A percentile compares a stretch with the other conserved stretches of the same genome.
These are phyloP conservation scores for Oxyruncus cristatus DNA, from an alignment of 2,113 vertebrate genomes.

Conservation along the genomic window DNA sequence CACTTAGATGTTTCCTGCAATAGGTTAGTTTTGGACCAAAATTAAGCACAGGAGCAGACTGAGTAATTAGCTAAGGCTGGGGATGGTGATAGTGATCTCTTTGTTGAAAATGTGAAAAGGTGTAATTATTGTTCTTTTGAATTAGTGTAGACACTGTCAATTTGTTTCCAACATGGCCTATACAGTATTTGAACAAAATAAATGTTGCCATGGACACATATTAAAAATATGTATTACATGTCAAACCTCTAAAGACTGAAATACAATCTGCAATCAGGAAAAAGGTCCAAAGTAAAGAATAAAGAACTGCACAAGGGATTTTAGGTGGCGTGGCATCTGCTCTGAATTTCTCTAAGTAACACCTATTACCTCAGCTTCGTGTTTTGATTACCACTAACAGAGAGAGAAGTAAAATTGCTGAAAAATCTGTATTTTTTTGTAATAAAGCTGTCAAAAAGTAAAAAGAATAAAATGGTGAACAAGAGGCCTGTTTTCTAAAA, in stretches of 20 bases:
- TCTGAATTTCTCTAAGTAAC: background rate
- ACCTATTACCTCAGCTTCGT: background rate
- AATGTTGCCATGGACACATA: background rate
- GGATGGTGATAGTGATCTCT: background rate
- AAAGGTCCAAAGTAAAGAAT: background rate
- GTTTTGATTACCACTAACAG: background rate
- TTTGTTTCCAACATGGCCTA: background rate
- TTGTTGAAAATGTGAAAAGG: slow-evolving; percentile 4
- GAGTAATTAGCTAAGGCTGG: background rate
- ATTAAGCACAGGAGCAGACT: background rate
- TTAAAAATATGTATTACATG: background rate
- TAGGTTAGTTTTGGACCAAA: background rate
- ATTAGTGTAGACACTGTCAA: background rate
- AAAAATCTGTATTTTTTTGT: background rate
- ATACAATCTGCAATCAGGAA: background rate
- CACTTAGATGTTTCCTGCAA: background rate
- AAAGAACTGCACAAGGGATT: background rate
- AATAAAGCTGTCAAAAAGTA: background rate
- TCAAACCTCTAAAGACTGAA: background rate
- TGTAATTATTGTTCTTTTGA: slow-evolving; percentile 17
- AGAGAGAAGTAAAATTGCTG: background rate
- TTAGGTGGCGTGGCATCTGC: background rate
- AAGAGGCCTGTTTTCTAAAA: background rate
- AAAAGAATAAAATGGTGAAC: background rate
- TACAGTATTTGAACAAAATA: background rate